These are phyloP conservation scores for Aphaenogaster ashmeadi DNA, from an alignment of 1,140 invertebrate genomes.

Conservation along the genomic window DNA sequence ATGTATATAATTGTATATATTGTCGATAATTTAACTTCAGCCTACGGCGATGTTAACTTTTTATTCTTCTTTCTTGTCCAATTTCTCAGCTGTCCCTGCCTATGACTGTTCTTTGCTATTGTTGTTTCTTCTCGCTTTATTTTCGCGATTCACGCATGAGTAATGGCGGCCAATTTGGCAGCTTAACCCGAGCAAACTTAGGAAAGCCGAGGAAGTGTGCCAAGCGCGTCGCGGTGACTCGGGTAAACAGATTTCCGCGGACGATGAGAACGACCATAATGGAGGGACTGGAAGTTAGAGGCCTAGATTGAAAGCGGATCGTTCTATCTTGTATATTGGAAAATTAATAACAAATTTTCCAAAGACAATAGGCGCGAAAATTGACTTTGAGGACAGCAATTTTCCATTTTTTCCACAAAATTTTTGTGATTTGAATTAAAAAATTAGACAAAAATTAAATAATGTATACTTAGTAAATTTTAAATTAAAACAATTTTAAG, in stretches of 20 bases:
- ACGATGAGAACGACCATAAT: constrained; percentile 48
- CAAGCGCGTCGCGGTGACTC: constrained; percentile 33
- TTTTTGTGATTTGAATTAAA: background rate
- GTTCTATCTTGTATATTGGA: background rate
- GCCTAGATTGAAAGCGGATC: background rate
- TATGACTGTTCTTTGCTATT: background rate
- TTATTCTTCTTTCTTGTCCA: background rate
- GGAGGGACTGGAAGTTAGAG: constrained; percentile 21
- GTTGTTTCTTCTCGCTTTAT: constrained; percentile 51
- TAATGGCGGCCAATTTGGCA: constrained; percentile 70
- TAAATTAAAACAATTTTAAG: background rate
- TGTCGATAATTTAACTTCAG: background rate
- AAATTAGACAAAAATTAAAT: constrained; percentile 6
- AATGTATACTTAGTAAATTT: background rate
- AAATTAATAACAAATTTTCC: constrained; percentile 39
- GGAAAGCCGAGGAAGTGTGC: constrained; percentile 45
- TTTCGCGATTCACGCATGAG: constrained; percentile 62
- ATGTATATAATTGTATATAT: background rate
- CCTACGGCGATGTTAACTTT: background rate
- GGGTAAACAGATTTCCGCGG: constrained; percentile 53
- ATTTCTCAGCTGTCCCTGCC: background rate
- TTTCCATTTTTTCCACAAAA: background rate
- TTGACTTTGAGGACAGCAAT: background rate
- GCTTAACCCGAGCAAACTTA: constrained; percentile 59
- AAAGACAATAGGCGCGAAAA: background rate